Evolutionary conservation across 2,113 vertebrate genomes (phyloP), one percentile per base, ranked within the genome.

Genomic region (Alligator mississippiensis): DNA sequence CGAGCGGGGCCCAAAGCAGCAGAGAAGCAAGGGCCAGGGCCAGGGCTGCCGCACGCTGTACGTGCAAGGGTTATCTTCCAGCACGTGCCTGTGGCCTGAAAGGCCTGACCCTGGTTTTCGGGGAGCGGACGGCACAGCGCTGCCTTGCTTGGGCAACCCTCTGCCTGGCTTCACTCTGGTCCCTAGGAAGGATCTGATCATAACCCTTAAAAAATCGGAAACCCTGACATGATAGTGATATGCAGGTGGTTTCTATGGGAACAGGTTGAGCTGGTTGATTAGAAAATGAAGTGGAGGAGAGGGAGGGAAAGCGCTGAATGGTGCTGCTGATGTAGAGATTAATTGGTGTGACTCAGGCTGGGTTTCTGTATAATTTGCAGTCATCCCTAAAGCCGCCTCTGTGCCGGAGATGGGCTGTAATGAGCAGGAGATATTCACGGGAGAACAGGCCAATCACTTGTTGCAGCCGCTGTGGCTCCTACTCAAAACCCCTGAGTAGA

Each of bases 231-330:
- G 11, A 80, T 22, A 61, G 87, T 64, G 95, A 77, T 85, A 89
- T 85, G 80, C 91, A 93, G 64, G 92, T 62, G 75, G 96, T 97
- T 97, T 97, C 97, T 93, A 96, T 97, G 94, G 96, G 95, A 97
- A 97, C 96, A 25, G 79, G 86, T 83, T 74, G 87, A 94, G 91
- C 90, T 34, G 55, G 54, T 21, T 95, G 93, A 91, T 96, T 93
- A 90, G 93, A 93, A 93, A 81, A 82, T 80, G 82, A 82, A 66
- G 62, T 81, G 92, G 76, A 63, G 88, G 60, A 83, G 84, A 87
- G 84, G 88, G 80, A 93, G 85, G 91, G 80, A 63, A 74, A 91
- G 92, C 59, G 62, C 78, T 4, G 88, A 96, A 92, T n/a, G 76
- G 90, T 92, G 82, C 86, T 92, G 89, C 1, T 54, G 94, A 89